Percentiles rank a stretch among this genome's conserved stretches.
Evolutionary conservation across 1,140 invertebrate genomes (phyloP).

Genomic region (Megathymus violae): DNA sequence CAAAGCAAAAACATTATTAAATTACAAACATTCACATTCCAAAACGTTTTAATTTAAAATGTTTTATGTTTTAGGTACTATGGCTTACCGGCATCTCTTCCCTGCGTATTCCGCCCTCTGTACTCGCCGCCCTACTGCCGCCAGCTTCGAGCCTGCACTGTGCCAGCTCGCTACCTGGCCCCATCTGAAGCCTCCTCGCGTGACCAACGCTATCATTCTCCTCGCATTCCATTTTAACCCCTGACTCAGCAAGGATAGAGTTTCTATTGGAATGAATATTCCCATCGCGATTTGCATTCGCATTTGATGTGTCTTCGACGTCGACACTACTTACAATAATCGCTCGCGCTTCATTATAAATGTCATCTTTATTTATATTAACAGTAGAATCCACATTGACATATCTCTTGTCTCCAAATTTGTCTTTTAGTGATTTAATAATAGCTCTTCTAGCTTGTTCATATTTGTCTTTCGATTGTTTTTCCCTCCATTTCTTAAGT

Average conservation of each 20-base stretch:
- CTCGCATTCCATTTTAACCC: conserved; percentile 45
- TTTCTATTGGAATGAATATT: conserved; percentile 41
- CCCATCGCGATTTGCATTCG: conserved; percentile 60
- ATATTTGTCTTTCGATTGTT: conserved; percentile 60
- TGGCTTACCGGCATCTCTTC: conserved; percentile 74
- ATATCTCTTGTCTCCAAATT: conserved; percentile 50
- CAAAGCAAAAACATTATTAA: background rate
- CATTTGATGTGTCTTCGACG: conserved; percentile 77
- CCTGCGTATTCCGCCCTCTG: conserved; percentile 64
- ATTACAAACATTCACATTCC: too few species aligned
- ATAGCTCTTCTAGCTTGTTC: conserved; percentile 67
- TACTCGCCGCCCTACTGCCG: conserved; percentile 71
- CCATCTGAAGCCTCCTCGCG: conserved; percentile 74
- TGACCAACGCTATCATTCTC: conserved; percentile 62
- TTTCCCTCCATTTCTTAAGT: conserved; percentile 70
- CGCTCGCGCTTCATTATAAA: conserved; percentile 51
- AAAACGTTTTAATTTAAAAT: too few species aligned
- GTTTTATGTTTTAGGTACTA: too few species aligned
- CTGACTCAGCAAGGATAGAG: conserved; percentile 42
- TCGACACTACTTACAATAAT: conserved; percentile 70
- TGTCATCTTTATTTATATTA: conserved; percentile 54
- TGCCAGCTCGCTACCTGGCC: conserved; percentile 75
- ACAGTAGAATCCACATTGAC: conserved; percentile 45
- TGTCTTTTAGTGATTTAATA: conserved; percentile 76
- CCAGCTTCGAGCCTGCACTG: conserved; percentile 66